Base-by-base conservation (phyloP, 2,113 vertebrate genomes). In the Tonatia bakeri region DNA sequence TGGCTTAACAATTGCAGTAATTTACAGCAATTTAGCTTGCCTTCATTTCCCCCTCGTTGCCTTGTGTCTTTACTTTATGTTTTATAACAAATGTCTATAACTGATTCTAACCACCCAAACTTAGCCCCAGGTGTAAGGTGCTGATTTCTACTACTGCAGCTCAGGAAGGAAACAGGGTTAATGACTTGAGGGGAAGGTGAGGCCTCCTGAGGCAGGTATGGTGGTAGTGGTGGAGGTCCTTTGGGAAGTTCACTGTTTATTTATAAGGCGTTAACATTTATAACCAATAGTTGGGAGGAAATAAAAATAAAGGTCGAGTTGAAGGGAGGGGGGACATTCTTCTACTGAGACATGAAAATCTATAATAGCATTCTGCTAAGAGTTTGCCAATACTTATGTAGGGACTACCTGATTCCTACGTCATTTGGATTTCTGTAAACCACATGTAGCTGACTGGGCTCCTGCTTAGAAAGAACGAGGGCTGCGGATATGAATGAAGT, bases 21-120 rank as follows among this genome's bases (percentile, higher is more conserved):
- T 90, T 90, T 75, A 84, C 9, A 65, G 64, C 22, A 75, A 75
- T 92, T 95, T 87, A 76, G 76, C 9, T 90, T 84, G 28, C 90
- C 40, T 95, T 50, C 16, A 47, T 56, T 54, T 33, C 17, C 8
- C 10, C 73, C 28, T 52, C 20, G 50, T 50, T 67, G 7, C 67
- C n/a, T 70, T 36, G 22, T 36, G 64, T 26, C 56, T 33, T 90
- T 70, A 64, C 36, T 77, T 92, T 69, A 52, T 56, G 22, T 75
- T 82, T 65, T 38, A 28, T 31, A 96, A 90, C n/a, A 95, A 89
- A 81, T 36, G 8, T 10, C 28, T 52, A 13, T 2, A 36, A 72
- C 77, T 61, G 8, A 87, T 75, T 38, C 43, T 40, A 45, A 64
- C 7, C 22, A 75, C 19, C 40, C 40, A 9, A 4, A 31, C 36